A percentile compares a stretch with the other conserved stretches of the same genome.
These are phyloP conservation scores for Coenobita brevimanus DNA, from an alignment of 1,140 invertebrate species.

Conservation along the genomic window DNA sequence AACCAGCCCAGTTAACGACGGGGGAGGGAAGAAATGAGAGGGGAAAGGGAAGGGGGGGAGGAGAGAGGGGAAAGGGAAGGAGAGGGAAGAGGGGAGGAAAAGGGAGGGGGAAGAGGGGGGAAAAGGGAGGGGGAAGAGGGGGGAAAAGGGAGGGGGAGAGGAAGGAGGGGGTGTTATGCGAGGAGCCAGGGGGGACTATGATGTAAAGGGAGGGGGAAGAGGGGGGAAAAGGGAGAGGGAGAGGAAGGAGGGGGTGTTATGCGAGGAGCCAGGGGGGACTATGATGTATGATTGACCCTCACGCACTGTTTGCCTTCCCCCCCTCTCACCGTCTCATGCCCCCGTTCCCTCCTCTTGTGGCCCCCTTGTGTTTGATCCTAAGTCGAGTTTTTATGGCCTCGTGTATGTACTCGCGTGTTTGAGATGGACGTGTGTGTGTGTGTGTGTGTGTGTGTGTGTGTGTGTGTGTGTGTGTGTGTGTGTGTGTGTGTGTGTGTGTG, in stretches of 20 bases:
- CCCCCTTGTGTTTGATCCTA: too few relatives aligned
- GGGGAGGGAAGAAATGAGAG: not conserved
- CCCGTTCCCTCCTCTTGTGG: too few relatives aligned
- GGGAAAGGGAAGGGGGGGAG: too few relatives aligned
- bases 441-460: too few relatives aligned
- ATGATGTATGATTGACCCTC: not conserved
- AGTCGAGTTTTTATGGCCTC: too few relatives aligned
- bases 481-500: too few relatives aligned
- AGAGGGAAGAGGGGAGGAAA: constrained; percentile 5
- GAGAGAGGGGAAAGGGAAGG: too few relatives aligned
- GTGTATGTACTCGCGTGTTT: too few relatives aligned
- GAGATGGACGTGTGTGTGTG: too few relatives aligned
- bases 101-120: constrained; percentile 10
- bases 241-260: not conserved
- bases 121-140: constrained; percentile 6
- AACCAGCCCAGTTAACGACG: not conserved
- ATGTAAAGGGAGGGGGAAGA: not conserved
- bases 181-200: not conserved
- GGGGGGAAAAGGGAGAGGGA: not conserved
- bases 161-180: not conserved
- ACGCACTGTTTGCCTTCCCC: too few relatives aligned
- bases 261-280: not conserved
- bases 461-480: too few relatives aligned
- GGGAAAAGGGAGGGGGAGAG: constrained; percentile 8
- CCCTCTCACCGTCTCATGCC: too few relatives aligned